Evolutionary conservation across 2,797 vertebrate genomes (phyloP).

Genomic region (Sebastes nivosus): DNA sequence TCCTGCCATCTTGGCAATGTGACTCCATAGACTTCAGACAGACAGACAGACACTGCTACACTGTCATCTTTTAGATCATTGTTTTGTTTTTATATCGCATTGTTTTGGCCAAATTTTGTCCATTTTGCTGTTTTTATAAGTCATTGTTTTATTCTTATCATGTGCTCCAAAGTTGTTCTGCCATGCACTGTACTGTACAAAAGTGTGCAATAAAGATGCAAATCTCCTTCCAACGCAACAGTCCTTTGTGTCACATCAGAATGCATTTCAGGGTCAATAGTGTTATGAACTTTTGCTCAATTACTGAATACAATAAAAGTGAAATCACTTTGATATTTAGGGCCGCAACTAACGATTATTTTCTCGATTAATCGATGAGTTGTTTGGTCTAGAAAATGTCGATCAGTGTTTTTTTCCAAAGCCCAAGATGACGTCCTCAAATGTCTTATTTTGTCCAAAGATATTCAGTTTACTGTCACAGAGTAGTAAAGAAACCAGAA

Average conservation of each 20-base stretch:
- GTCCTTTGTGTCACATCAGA: background rate
- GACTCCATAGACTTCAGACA: conserved; percentile 43
- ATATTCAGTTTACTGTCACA: too few relatives aligned
- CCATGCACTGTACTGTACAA: conserved; percentile 62
- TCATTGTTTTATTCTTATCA: conserved; percentile 14
- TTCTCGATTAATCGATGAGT: too few relatives aligned
- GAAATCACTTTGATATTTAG: background rate
- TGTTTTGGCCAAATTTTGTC: background rate
- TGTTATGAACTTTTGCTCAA: background rate
- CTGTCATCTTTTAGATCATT: background rate
- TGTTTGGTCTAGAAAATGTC: too few relatives aligned
- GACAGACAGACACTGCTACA: background rate
- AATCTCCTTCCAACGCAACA: background rate
- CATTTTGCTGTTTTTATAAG: background rate
- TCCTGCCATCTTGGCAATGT: conserved; percentile 54
- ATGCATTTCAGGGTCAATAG: background rate
- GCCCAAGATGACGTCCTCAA: too few relatives aligned
- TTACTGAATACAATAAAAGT: background rate
- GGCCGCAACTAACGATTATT: too few relatives aligned
- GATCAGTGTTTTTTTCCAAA: too few relatives aligned
- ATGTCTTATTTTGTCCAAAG: too few relatives aligned
- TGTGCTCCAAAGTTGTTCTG: conserved; percentile 42
- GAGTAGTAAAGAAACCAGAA: too few relatives aligned
- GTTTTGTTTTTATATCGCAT: background rate
- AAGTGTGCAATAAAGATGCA: conserved; percentile 71